These are phyloP conservation scores for Scophthalmus maximus DNA, from an alignment of 2,113 vertebrate species.

Conservation along the genomic window DNA sequence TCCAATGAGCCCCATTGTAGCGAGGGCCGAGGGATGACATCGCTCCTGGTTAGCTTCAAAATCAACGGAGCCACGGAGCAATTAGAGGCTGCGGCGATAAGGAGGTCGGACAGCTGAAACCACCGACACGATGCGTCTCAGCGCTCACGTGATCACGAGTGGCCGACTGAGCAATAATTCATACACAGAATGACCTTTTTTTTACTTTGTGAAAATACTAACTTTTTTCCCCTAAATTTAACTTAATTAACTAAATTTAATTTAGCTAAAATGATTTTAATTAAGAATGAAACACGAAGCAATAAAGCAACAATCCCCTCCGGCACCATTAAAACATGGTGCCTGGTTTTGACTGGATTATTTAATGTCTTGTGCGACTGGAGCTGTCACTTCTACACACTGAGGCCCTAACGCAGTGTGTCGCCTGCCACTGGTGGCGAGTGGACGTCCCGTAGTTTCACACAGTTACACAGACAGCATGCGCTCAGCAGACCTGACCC, in stretches of 20 bases:
- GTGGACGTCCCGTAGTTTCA: not conserved
- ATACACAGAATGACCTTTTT: not conserved
- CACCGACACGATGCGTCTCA: constrained; percentile 23
- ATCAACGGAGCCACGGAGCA: constrained; percentile 32
- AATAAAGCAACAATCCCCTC: no score
- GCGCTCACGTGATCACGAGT: constrained; percentile 22
- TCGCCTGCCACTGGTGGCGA: not conserved
- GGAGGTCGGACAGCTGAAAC: constrained; percentile 19
- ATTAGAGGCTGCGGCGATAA: constrained; percentile 51
- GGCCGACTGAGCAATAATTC: constrained; percentile 20
- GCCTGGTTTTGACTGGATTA: not conserved
- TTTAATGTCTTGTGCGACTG: not conserved
- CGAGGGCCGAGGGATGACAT: constrained; percentile 53
- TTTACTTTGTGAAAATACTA: not conserved
- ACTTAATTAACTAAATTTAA: no score
- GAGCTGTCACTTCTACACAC: not conserved
- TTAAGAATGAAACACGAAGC: not conserved
- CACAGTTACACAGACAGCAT: no score
- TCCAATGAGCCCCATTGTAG: constrained; percentile 76
- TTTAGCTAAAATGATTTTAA: not conserved
- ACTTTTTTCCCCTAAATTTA: not conserved
- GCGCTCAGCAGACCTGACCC: constrained; percentile 10
- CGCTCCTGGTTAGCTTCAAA: constrained; percentile 65
- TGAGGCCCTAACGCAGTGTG: not conserved
- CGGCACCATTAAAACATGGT: not conserved